Percentiles rank a stretch among this genome's conserved stretches.
These are phyloP conservation scores for Epinotia demarniana DNA, from an alignment of 2,888 invertebrate species.

Conservation along the genomic window DNA sequence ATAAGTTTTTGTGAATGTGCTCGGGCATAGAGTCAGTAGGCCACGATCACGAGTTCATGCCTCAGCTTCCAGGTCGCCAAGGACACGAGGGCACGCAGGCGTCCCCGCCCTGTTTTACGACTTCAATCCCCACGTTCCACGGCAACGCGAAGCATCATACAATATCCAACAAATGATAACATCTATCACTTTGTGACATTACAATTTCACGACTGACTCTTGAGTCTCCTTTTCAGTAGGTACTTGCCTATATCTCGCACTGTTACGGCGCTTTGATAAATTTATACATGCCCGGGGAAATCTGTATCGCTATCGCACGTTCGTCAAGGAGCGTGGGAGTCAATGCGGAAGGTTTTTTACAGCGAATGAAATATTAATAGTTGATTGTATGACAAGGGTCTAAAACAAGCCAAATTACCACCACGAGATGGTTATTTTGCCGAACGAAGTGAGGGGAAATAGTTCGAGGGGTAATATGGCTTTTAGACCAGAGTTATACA, in stretches of 20 bases:
- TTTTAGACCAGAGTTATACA: too few species aligned
- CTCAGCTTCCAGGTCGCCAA: slow-evolving; percentile 49
- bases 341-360: slow-evolving; percentile 41
- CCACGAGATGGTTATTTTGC: too few species aligned
- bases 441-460: too few species aligned
- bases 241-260: slow-evolving; percentile 40
- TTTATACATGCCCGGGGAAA: slow-evolving; percentile 63
- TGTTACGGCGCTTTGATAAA: slow-evolving; percentile 50
- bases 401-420: too few species aligned
- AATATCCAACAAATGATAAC: slow-evolving; percentile 48
- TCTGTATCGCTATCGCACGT: slow-evolving; percentile 49
- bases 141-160: slow-evolving; percentile 45
- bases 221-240: slow-evolving; percentile 47
- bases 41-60: slow-evolving; percentile 53
- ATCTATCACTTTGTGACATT: slow-evolving; percentile 46
- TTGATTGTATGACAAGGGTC: too few species aligned
- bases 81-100: slow-evolving; percentile 35
- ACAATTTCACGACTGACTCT: slow-evolving; percentile 49
- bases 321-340: slow-evolving; percentile 26
- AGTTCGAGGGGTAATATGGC: too few species aligned
- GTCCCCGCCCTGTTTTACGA: slow-evolving; percentile 42
- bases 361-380: slow-evolving; percentile 46
- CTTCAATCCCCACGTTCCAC: slow-evolving; percentile 39
- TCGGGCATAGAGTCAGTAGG: slow-evolving; percentile 23
- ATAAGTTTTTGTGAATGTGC: neutral